A percentile compares a stretch with the other conserved stretches of the same genome.
Evolutionary conservation across 2,797 vertebrate species (phyloP).

Genomic region (Rhinogobio ventralis): DNA sequence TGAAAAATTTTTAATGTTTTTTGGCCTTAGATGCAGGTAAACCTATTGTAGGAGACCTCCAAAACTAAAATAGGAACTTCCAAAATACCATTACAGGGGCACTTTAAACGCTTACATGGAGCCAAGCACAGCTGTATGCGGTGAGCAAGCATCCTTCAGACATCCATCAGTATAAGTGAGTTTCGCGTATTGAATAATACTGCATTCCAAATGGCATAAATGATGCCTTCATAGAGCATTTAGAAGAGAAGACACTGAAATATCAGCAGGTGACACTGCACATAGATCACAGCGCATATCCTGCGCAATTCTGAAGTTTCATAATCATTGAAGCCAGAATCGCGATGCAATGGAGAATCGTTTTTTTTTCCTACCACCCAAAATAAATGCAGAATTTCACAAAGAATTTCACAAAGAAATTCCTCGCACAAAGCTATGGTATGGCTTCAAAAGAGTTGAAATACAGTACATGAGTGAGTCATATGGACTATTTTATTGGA

Average conservation of each 20-base stretch:
- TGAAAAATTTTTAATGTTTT: neutral
- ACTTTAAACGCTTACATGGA: neutral
- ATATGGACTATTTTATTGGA: neutral
- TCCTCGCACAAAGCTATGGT: no score
- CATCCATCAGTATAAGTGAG: neutral
- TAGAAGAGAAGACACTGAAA: neutral
- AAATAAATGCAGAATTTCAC: neutral
- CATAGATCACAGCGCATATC: neutral
- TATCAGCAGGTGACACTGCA: neutral
- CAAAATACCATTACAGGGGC: neutral
- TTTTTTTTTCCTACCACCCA: neutral
- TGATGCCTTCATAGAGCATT: neutral
- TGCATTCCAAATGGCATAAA: neutral
- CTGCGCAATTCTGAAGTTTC: neutral
- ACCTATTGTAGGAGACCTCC: neutral
- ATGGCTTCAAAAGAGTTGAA: neutral
- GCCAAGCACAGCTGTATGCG: neutral
- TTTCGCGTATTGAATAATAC: neutral
- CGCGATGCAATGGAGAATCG: neutral
- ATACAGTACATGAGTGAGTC: neutral
- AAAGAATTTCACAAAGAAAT: no score
- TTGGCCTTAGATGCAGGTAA: neutral
- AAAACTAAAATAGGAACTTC: neutral
- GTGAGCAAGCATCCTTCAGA: no score
- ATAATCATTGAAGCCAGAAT: neutral